phyloP scores from a whole-genome alignment of 2,888 invertebrate species.

The Spodoptera picta region DNA sequence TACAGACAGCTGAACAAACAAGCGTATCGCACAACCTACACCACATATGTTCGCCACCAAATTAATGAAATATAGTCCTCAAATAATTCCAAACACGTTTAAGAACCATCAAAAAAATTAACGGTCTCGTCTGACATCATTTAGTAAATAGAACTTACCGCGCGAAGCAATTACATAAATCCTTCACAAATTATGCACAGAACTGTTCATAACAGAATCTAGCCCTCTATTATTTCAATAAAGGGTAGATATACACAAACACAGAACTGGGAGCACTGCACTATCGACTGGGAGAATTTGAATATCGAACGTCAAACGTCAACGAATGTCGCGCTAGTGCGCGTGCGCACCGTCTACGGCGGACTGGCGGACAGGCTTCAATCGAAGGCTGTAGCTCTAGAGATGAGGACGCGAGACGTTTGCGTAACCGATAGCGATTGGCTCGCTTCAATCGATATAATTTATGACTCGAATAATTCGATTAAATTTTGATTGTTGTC shows the following conservation, averaged over 20 bases:
- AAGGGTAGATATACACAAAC: conserved; percentile 75
- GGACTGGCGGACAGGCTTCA: conserved; percentile 74
- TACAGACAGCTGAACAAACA: conserved; percentile 53
- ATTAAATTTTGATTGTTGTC: conserved; percentile 32
- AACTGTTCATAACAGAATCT: conserved; percentile 69
- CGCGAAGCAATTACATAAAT: conserved; percentile 61
- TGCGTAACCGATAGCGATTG: conserved; percentile 66
- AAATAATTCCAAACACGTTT: conserved; percentile 11
- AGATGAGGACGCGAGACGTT: conserved; percentile 63
- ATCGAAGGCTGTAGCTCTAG: conserved; percentile 70
- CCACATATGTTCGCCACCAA: conserved; percentile 12
- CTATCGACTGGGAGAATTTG: conserved; percentile 50
- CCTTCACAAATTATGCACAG: conserved; percentile 65
- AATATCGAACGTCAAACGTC: conserved; percentile 43
- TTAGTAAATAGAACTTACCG: conserved; percentile 60
- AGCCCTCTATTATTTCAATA: conserved; percentile 81
- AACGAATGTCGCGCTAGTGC: conserved; percentile 71
- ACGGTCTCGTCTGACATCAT: conserved; percentile 48
- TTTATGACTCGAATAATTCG: conserved; percentile 51
- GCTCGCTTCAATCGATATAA: conserved; percentile 49
- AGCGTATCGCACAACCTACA: conserved; percentile 13
- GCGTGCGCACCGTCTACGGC: conserved; percentile 75
- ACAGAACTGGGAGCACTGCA: conserved; percentile 68
- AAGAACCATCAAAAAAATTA: conserved; percentile 42
- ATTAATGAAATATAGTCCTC: conserved; percentile 7